phyloP scores from a whole-genome alignment of 2,113 vertebrate species.

The Proterorhinus semilunaris region DNA sequence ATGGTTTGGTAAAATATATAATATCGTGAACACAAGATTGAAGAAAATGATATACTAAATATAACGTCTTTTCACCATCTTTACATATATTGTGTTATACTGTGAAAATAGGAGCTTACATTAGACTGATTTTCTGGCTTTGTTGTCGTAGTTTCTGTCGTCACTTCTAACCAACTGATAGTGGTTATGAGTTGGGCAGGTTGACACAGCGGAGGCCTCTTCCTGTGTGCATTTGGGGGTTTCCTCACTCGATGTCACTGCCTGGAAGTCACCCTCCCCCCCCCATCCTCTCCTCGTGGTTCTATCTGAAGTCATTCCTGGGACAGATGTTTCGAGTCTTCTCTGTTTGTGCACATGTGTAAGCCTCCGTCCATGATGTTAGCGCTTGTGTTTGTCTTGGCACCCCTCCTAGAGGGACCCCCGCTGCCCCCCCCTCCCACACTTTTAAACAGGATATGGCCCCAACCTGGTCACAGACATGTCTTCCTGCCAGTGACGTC shows the following conservation, averaged over 20 bases:
- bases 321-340: conserved; percentile 56
- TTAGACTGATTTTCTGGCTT: too few relatives aligned
- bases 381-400: conserved; percentile 33
- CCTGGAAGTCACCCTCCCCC: not conserved
- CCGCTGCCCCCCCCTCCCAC: conserved; percentile 28
- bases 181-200: not conserved
- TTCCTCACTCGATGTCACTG: conserved; percentile 16
- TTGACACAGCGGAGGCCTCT: conserved; percentile 23
- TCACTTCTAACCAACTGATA: not conserved
- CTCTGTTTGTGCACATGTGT: conserved; percentile 18
- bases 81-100: too few relatives aligned
- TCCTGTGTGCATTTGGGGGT: conserved; percentile 14
- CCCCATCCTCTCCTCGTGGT: conserved; percentile 2
- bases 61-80: too few relatives aligned
- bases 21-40: too few relatives aligned
- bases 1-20: too few relatives aligned
- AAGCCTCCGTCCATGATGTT: conserved; percentile 18
- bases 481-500: conserved; percentile 56
- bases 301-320: conserved; percentile 19
- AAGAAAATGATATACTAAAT: too few relatives aligned
- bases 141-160: not conserved
- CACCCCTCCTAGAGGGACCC: conserved; percentile 27
- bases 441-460: conserved; percentile 67
- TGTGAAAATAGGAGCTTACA: too few relatives aligned
- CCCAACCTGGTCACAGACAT: conserved; percentile 58